Base-by-base conservation (phyloP, 2,797 vertebrate species). In the Enteromius anoplus region DNA sequence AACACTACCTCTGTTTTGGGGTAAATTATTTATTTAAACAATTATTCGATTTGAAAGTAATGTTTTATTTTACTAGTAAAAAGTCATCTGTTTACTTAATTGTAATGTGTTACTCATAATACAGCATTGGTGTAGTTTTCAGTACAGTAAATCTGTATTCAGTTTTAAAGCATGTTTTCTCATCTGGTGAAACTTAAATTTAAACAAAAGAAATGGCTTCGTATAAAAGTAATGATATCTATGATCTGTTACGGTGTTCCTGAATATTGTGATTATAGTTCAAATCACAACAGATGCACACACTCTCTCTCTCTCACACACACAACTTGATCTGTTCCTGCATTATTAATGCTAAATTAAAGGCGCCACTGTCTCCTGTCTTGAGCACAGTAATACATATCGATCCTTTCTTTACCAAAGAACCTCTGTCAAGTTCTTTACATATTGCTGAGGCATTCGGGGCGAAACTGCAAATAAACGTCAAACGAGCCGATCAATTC, bases 281-380 rank as follows among this genome's bases (percentile, higher is more conserved):
- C 14, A 51, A 51, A 68, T 68, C 65, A 19, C 51, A 62, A 42
- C 3, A 3, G 14, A 51, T 3, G 60, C 15, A 73, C 78, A 40
- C 71, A 53, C 78, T 65, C 72, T 47, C 60, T 62, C 73, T 34
- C 49, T 53, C 82, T 40, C 53, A 80, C 49, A 79, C 62, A 80
- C 58, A 62, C 55, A 75, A 55, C 19, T 23, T 65, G 71, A 84
- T 51, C 75, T 86, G 47, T 19, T 53, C 47, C 86, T 91, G 91
- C 91, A 94, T 93, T 94, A 93, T 94, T 94, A 92, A 94, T 93
- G 91, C 91, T 91, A 92, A 95, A 93, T 93, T 91, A 93, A 94
- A 93, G 90, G 88, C 85, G 87, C 84, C 89, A 69, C 89, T 87
- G 89, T 92, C 93, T 92, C 91, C 90, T 91, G 92, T 90, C 91